These are phyloP conservation scores for Melinaea menophilus DNA, from an alignment of 2,888 invertebrate genomes.

Conservation along the genomic window DNA sequence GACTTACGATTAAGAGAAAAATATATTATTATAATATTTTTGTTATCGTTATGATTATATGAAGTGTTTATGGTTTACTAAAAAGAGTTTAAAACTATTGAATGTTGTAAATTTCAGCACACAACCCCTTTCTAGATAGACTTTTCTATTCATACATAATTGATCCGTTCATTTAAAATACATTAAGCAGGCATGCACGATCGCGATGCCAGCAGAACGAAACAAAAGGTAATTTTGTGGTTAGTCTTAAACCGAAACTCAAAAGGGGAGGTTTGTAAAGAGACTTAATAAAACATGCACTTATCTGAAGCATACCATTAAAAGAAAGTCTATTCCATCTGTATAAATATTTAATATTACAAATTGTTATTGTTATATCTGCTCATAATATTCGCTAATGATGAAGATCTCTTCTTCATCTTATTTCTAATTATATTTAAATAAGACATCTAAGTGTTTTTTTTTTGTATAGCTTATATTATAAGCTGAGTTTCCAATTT, in stretches of 20 bases:
- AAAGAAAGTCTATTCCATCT: slow-evolving; percentile 11
- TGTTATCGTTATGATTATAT: no score
- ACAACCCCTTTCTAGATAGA: slow-evolving; percentile 47
- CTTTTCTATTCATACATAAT: slow-evolving; percentile 50
- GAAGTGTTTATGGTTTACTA: no score
- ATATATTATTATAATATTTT: no score
- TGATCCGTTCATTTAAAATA: slow-evolving; percentile 65
- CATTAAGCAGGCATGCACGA: slow-evolving; percentile 55
- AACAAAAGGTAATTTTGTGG: slow-evolving; percentile 48
- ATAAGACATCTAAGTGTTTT: neutral
- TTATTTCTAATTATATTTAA: slow-evolving; percentile 3
- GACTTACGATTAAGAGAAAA: no score
- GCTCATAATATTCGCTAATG: slow-evolving; percentile 17
- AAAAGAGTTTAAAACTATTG: slow-evolving; percentile 11
- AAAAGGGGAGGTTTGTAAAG: slow-evolving; percentile 19
- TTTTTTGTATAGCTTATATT: neutral
- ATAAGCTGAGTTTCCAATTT: no score
- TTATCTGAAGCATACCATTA: neutral
- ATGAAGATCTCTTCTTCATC: no score
- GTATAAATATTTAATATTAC: slow-evolving; percentile 10
- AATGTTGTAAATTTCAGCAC: slow-evolving; percentile 47
- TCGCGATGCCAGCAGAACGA: slow-evolving; percentile 40
- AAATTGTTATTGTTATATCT: slow-evolving; percentile 16
- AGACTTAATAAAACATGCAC: slow-evolving; percentile 18
- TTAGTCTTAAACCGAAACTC: slow-evolving; percentile 27